phyloP scores from a whole-genome alignment of 1,140 invertebrate species.

The Drosophila melanica region DNA sequence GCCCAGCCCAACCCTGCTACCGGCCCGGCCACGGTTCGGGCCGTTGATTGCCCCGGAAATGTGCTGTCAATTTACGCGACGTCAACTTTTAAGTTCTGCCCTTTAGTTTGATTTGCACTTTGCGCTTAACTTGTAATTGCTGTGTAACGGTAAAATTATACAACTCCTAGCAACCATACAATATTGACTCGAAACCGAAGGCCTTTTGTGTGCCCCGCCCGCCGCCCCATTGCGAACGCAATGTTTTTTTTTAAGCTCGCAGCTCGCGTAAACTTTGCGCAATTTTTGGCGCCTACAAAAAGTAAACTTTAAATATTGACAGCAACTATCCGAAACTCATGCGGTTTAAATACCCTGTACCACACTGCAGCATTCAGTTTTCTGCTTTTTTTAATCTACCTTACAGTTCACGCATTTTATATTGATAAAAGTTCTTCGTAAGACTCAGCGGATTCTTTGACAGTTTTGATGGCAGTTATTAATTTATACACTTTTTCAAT shows the following conservation, averaged over 20 bases:
- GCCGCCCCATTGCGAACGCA: not conserved
- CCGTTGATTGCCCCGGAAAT: conserved; percentile 67
- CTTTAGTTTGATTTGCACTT: conserved; percentile 56
- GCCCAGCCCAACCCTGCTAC: not conserved
- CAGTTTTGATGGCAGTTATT: conserved; percentile 47
- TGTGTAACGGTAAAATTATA: conserved; percentile 32
- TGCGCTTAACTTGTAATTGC: conserved; percentile 34
- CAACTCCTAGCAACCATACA: conserved; percentile 16
- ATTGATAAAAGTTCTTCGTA: too few species aligned
- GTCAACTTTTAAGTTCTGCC: conserved; percentile 38
- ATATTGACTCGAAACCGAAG: conserved; percentile 23
- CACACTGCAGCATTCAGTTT: not conserved
- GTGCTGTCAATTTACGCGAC: conserved; percentile 74
- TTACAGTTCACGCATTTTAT: not conserved
- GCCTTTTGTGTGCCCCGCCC: not conserved
- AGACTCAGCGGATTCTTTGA: conserved; percentile 18
- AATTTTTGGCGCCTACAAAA: conserved; percentile 22
- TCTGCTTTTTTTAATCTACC: conserved; percentile 1
- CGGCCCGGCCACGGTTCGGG: not conserved
- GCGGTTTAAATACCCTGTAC: conserved; percentile 32
- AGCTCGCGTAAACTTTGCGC: conserved; percentile 7
- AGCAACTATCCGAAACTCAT: conserved; percentile 48
- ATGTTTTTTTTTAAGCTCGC: not conserved
- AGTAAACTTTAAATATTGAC: conserved; percentile 49
- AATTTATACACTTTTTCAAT: conserved; percentile 24